These are phyloP conservation scores for Theodoxus fluviatilis DNA, from an alignment of 2,888 invertebrate species.

Conservation along the genomic window DNA sequence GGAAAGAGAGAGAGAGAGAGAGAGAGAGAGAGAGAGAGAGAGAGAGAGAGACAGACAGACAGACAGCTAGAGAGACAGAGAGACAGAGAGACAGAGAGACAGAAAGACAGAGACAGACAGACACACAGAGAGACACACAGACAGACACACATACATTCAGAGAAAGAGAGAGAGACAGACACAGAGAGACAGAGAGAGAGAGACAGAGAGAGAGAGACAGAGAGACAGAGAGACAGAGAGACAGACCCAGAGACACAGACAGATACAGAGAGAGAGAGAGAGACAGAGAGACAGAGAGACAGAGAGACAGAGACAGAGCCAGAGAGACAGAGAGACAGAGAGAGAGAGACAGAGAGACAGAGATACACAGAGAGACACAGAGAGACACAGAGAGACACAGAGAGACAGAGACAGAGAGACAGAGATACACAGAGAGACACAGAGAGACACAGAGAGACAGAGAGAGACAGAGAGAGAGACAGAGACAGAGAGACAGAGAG, in stretches of 20 bases:
- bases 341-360: too few relatives aligned
- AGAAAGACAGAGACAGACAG: background rate
- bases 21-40: background rate
- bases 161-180: background rate
- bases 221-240: background rate
- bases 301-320: background rate
- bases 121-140: background rate
- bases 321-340: too few relatives aligned
- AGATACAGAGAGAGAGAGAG: too few relatives aligned
- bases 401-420: constrained; percentile 17
- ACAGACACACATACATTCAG: background rate
- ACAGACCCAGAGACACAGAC: background rate
- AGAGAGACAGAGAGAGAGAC: too few relatives aligned
- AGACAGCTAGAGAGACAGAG: background rate
- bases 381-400: background rate
- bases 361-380: background rate
- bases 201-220: too few relatives aligned
- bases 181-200: too few relatives aligned
- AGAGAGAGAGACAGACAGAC: background rate
- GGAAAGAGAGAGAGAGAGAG: background rate
- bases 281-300: too few relatives aligned
- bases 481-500: too few relatives aligned
- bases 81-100: background rate
- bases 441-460: constrained; percentile 2
- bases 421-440: too few relatives aligned